phyloP scores from a whole-genome alignment of 2,113 vertebrate species.

The Carassius auratus region DNA sequence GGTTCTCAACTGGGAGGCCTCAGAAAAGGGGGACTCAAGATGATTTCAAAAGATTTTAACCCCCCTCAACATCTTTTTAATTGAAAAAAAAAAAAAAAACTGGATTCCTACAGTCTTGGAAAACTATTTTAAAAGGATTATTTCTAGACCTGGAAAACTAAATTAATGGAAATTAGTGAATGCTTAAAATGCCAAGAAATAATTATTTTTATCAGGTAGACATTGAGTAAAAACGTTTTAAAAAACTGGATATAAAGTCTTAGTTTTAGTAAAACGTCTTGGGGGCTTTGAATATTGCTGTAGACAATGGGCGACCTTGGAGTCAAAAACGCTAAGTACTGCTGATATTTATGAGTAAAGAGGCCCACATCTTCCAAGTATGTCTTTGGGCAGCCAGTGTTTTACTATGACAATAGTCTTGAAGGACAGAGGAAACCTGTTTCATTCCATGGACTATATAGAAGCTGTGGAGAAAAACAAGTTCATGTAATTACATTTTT shows the following conservation, averaged over 20 bases:
- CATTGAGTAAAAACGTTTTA: not conserved
- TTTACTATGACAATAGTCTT: not conserved
- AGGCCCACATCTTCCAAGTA: not conserved
- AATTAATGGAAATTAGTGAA: not conserved
- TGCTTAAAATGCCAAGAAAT: not conserved
- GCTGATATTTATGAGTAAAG: not conserved
- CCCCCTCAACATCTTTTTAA: not conserved
- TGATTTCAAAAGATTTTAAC: not conserved
- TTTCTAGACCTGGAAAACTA: not conserved
- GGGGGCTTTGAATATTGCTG: not conserved
- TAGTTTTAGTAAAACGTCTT: no score
- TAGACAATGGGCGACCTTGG: not conserved
- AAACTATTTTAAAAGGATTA: not conserved
- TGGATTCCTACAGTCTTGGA: not conserved
- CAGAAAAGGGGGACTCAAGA: not conserved
- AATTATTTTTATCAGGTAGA: not conserved
- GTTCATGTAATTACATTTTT: not conserved
- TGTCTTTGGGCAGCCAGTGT: not conserved
- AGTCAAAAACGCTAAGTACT: not conserved
- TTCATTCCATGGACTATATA: conserved; percentile 2
- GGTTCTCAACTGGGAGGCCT: not conserved
- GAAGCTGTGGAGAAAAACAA: not conserved
- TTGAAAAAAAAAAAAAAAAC: not conserved
- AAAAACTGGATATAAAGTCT: not conserved
- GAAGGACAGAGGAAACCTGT: not conserved